Conservation (phyloP, 64 coral and sea anemone genomes). For the Catalaphyllia jardinei region DNA sequence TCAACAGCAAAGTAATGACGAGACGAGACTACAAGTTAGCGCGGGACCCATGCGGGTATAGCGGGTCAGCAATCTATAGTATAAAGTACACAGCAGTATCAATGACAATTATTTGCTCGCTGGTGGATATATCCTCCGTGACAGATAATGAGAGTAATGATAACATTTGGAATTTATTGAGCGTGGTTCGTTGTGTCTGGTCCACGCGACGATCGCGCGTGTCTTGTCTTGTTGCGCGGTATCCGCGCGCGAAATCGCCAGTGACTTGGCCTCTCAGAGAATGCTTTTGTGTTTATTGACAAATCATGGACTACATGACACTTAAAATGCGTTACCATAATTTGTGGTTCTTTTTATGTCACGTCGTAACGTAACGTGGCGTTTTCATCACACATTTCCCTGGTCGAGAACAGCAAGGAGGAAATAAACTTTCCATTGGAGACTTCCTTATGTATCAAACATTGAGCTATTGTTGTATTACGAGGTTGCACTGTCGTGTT, state of each 20-base stretch:
- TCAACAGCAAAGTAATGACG: slow-evolving; percentile 21
- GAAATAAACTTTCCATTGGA: neutral
- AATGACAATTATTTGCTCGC: neutral
- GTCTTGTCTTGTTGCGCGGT: slow-evolving; percentile 10
- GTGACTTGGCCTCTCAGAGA: neutral
- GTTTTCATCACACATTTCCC: neutral
- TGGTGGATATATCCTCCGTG: neutral
- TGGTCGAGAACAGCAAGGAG: neutral
- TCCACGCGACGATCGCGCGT: slow-evolving; percentile 17
- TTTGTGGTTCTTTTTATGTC: neutral
- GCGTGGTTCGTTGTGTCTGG: slow-evolving; percentile 6
- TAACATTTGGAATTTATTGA: slow-evolving; percentile 20
- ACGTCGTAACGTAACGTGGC: neutral
- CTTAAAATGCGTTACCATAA: neutral
- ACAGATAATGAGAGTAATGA: slow-evolving; percentile 4
- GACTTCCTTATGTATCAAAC: too few relatives aligned
- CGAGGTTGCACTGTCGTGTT: neutral
- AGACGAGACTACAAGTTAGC: neutral
- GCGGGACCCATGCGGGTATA: slow-evolving; percentile 20
- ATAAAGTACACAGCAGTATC: neutral
- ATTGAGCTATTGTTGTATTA: neutral
- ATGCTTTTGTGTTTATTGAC: neutral
- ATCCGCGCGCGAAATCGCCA: slow-evolving; percentile 12
- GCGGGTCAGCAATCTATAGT: neutral
- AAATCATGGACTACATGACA: neutral